A percentile compares a stretch with the other conserved stretches of the same genome.
Conservation (phyloP, 2,888 invertebrate species). For the Sarcophaga carnaria region DNA sequence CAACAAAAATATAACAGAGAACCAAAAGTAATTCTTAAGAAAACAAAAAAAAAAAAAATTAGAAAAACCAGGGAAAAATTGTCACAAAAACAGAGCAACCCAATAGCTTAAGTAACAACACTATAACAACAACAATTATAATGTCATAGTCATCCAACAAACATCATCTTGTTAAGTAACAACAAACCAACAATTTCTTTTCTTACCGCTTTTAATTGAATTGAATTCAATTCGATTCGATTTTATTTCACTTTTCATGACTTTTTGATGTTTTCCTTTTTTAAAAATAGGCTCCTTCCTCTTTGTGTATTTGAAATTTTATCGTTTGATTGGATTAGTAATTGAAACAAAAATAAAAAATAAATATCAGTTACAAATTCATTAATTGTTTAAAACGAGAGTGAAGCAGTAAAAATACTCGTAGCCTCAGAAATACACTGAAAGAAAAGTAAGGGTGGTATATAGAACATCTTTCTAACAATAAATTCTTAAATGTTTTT, state of each 20-base stretch:
- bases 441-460: no score
- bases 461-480: no score
- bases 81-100: conserved; percentile 25
- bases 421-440: no score
- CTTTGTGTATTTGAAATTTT: background rate
- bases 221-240: conserved; percentile 48
- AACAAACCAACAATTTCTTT: no score
- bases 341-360: conserved; percentile 17
- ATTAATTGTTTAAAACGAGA: no score
- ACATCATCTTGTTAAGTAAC: conserved; percentile 61
- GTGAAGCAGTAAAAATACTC: no score
- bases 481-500: no score
- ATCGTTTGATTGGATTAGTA: background rate
- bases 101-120: conserved; percentile 60
- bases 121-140: conserved; percentile 26
- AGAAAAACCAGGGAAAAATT: background rate
- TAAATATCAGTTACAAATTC: no score
- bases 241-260: conserved; percentile 48
- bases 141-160: conserved; percentile 40
- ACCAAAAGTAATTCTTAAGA: conserved; percentile 53
- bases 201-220: conserved; percentile 61
- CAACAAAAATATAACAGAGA: conserved; percentile 19
- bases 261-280: background rate
- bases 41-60: conserved; percentile 54
- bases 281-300: background rate